Base-by-base conservation (phyloP, 37 sponge, comb jelly and placozoan genomes). In the Sycon ciliatum region DNA sequence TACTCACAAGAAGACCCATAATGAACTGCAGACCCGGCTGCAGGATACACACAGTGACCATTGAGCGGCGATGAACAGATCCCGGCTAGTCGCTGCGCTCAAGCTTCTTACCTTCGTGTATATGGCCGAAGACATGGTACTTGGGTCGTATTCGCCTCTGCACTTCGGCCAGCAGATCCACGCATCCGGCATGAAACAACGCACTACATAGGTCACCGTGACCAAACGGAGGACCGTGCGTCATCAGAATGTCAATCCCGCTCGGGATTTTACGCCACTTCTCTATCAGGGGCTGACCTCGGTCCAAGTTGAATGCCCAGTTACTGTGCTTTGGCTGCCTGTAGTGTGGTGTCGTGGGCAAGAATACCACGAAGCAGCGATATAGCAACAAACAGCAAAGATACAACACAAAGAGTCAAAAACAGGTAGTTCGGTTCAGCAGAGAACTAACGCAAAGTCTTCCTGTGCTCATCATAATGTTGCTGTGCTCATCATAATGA, bases 101-200 rank as follows among this genome's bases (percentile, higher is more conserved):
- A n/a, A n/a, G n/a, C n/a, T n/a, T n/a, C n/a, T 28, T 75, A 64
- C 84, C 86, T 76, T 85, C 86, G 38, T 85, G 86, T 0, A 85
- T 85, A 38, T 85, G 86, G 7, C 86, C 86, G 58, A 80, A 85
- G 36, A 85, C 6, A 28, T 85, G 86, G 58, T 58, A 76, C 33
- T 76, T 69, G 0, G 86, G 86, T 53, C 76, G 75, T 26, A 85
- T 57, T 3, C 81, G 67, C 9, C 39, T 36, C 64, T 85, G 72
- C n/a, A 85, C 39, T 20, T 71, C 73, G 20, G 40, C 0, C 32
- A 85, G 53, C 63, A 85, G 49, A 20, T 85, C 86, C 56, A 85
- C 73, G 35, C 86, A 85, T 33, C 86, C 86, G 36, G 81, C 77
- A 49, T 78, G 75, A 24, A 32, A 65, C 30, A 73, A 73, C 6